Conservation (phyloP, 2,113 vertebrate species). For the Syrrhaptes paradoxus region DNA sequence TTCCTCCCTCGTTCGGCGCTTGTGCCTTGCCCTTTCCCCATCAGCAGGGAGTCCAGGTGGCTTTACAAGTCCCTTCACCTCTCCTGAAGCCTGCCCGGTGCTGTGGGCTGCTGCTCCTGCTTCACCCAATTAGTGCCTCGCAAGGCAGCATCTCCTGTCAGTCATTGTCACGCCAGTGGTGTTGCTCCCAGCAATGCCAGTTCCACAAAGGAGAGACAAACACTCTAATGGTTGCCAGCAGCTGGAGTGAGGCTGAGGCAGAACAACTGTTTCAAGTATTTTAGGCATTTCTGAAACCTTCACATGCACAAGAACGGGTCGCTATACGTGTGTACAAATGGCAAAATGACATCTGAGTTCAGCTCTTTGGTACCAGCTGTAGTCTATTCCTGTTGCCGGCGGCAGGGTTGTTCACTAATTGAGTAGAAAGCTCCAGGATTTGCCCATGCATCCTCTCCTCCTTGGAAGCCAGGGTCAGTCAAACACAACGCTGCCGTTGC, state of each 20-base stretch:
- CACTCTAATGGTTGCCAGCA: conserved; percentile 35
- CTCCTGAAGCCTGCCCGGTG: neutral
- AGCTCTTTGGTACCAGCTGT: neutral
- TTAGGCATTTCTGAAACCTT: neutral
- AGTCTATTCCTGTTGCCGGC: neutral
- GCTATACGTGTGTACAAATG: accelerated
- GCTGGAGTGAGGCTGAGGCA: neutral
- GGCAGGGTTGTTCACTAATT: neutral
- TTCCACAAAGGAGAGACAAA: conserved; percentile 20
- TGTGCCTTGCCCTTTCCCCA: neutral
- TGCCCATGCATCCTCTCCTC: neutral
- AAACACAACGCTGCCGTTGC: neutral
- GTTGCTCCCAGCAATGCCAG: conserved; percentile 40
- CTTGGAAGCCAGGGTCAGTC: neutral
- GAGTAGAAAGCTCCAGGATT: neutral
- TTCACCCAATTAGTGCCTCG: conserved; percentile 22
- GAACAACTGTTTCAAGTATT: neutral
- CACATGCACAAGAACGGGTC: neutral
- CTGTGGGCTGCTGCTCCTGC: neutral
- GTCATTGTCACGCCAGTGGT: neutral
- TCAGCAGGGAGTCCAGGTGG: neutral
- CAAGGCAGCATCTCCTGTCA: neutral
- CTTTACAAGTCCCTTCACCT: neutral
- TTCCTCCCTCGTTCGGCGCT: neutral
- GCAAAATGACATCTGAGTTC: neutral